Percentiles rank a stretch among this genome's conserved stretches.
These are phyloP conservation scores for Thymelicus sylvestris DNA, from an alignment of 2,888 invertebrate genomes.

Conservation along the genomic window DNA sequence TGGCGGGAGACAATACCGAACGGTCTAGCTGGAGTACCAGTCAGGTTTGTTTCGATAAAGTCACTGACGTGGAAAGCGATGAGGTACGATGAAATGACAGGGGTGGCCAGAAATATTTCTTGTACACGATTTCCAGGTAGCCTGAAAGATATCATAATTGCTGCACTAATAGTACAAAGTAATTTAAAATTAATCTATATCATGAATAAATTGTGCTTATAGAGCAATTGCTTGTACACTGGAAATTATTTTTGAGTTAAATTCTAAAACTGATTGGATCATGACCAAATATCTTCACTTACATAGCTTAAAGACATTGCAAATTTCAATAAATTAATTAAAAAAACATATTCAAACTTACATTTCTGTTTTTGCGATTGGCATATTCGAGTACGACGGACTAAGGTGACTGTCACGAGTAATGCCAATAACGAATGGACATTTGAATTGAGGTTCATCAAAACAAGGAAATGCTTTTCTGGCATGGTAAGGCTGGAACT, in stretches of 20 bases:
- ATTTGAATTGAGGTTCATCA: conserved; percentile 94
- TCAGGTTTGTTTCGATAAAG: conserved; percentile 74
- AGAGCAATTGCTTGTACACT: too few species aligned
- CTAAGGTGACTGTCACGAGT: conserved; percentile 81
- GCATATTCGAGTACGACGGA: conserved; percentile 88
- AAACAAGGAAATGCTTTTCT: conserved; percentile 94
- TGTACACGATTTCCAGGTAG: conserved; percentile 53
- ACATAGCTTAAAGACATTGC: too few species aligned
- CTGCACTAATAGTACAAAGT: too few species aligned
- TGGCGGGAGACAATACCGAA: conserved; percentile 73
- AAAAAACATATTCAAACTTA: conserved; percentile 51
- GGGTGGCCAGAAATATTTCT: conserved; percentile 84
- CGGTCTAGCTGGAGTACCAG: conserved; percentile 57
- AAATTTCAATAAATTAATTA: too few species aligned
- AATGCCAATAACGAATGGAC: conserved; percentile 88
- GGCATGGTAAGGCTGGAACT: conserved; percentile 92
- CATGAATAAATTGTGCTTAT: too few species aligned
- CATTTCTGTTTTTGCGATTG: conserved; percentile 61
- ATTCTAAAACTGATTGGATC: too few species aligned
- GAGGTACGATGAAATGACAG: conserved; percentile 91
- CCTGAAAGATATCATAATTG: conserved; percentile 42
- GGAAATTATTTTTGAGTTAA: too few species aligned
- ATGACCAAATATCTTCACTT: too few species aligned
- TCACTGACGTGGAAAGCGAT: conserved; percentile 94
- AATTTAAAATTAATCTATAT: too few species aligned